Conservation (phyloP, 2,888 invertebrate species). For the Lepidonotus clava region DNA sequence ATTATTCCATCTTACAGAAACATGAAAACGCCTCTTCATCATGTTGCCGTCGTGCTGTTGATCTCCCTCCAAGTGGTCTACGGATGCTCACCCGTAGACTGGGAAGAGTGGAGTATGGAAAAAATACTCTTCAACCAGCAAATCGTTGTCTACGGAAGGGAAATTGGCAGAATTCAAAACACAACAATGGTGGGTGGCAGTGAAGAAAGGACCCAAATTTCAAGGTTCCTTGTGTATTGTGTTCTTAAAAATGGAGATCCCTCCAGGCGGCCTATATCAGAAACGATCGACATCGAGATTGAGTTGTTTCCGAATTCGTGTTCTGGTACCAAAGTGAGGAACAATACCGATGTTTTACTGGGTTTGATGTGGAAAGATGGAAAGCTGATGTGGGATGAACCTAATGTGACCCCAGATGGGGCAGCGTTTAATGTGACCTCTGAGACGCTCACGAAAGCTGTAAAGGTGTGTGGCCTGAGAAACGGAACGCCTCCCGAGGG, state of each 20-base stretch:
- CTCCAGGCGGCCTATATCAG: background rate
- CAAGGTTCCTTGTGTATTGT: background rate
- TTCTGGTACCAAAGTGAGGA: background rate
- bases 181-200: too few relatives aligned
- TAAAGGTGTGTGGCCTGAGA: background rate
- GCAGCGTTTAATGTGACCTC: background rate
- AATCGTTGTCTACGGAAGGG: slow-evolving; percentile 3
- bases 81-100: background rate
- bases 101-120: background rate
- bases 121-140: background rate
- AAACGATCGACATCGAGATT: background rate
- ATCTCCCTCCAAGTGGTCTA: too few relatives aligned
- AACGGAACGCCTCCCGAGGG: background rate
- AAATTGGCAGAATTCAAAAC: too few relatives aligned
- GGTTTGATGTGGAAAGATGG: background rate
- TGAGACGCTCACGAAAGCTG: background rate
- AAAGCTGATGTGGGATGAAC: background rate
- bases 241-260: background rate
- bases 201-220: too few relatives aligned
- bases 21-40: too few relatives aligned
- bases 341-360: background rate
- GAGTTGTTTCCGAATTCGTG: background rate
- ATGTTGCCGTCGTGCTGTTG: too few relatives aligned
- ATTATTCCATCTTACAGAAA: too few relatives aligned
- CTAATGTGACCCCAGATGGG: background rate